Percentiles rank a stretch among this genome's conserved stretches.
Evolutionary conservation across 2,797 vertebrate genomes (phyloP).

Genomic region (Scolopax bukidnonensis): DNA sequence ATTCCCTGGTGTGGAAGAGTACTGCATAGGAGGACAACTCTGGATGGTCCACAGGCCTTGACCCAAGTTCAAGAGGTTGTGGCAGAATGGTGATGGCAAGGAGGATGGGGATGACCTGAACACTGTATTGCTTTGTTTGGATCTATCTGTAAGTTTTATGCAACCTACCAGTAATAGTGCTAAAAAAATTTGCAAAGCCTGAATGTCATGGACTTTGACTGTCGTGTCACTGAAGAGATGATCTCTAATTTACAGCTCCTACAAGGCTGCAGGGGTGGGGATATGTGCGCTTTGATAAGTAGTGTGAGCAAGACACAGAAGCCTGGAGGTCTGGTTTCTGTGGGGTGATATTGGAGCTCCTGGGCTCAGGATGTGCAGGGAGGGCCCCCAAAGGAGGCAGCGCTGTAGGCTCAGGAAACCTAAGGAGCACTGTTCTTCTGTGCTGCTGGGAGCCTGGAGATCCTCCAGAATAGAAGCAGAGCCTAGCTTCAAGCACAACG

Average conservation of each 20-base stretch:
- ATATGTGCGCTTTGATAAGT: background rate
- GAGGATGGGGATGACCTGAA: background rate
- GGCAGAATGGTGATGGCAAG: background rate
- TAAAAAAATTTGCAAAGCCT: background rate
- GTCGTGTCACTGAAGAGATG: background rate
- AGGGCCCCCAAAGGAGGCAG: background rate
- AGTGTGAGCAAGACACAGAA: background rate
- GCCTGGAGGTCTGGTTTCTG: background rate
- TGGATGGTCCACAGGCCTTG: background rate
- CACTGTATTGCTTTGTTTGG: background rate
- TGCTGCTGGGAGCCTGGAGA: background rate
- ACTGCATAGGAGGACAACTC: background rate
- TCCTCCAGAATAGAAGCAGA: background rate
- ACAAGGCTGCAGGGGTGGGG: background rate
- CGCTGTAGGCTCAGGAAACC: background rate
- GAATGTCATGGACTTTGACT: background rate
- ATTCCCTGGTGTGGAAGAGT: background rate
- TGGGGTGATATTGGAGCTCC: background rate
- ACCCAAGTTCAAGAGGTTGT: background rate
- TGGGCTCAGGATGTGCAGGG: background rate
- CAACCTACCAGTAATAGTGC: background rate
- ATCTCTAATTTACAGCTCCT: background rate
- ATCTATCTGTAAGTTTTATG: background rate
- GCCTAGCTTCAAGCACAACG: background rate
- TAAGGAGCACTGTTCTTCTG: background rate